phyloP scores from a whole-genome alignment of 2,888 invertebrate species.

The Biston betularia region DNA sequence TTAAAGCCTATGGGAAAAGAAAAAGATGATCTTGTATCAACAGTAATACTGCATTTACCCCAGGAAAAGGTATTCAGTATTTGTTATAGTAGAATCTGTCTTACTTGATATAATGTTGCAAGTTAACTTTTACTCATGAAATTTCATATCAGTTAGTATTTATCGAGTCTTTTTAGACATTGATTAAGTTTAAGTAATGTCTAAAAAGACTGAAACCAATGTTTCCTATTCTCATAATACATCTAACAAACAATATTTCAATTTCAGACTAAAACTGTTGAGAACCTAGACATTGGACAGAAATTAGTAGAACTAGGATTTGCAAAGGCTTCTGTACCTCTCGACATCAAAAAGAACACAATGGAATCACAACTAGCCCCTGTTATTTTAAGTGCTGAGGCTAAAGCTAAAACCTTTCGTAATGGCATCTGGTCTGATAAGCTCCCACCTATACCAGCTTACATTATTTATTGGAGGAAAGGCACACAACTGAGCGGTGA shows the following conservation, averaged over 20 bases:
- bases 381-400: conserved; percentile 71
- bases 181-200: too few relatives aligned
- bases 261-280: conserved; percentile 73
- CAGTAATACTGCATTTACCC: conserved; percentile 77
- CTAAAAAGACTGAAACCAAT: too few relatives aligned
- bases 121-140: too few relatives aligned
- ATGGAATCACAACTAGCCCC: conserved; percentile 74
- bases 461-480: conserved; percentile 74
- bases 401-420: conserved; percentile 69
- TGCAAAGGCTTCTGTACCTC: conserved; percentile 73
- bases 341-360: conserved; percentile 67
- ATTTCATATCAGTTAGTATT: too few relatives aligned
- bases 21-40: conserved; percentile 77
- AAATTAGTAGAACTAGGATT: conserved; percentile 81
- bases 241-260: conserved; percentile 32
- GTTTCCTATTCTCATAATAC: not conserved
- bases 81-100: not conserved
- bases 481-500: conserved; percentile 59
- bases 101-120: too few relatives aligned
- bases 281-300: conserved; percentile 76
- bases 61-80: conserved; percentile 63
- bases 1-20: conserved; percentile 79
- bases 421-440: conserved; percentile 79
- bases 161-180: too few relatives aligned
- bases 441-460: conserved; percentile 74